Evolutionary conservation across 2,113 vertebrate genomes (phyloP).

Genomic region (Leiothrix lutea): DNA sequence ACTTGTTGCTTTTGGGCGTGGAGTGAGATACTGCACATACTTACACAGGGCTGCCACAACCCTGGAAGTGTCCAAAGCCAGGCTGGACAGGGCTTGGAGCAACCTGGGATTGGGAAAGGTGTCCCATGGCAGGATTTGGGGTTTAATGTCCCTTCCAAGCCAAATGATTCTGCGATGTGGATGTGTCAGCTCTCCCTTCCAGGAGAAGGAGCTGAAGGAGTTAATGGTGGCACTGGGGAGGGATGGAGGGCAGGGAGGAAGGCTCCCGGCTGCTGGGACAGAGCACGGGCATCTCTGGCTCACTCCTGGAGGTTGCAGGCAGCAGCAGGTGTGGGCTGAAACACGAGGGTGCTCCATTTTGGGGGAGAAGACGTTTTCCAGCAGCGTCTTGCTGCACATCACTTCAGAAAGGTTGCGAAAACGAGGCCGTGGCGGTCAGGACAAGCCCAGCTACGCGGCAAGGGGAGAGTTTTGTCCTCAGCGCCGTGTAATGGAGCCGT

Average conservation of each 20-base stretch:
- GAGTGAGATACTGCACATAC: not conserved
- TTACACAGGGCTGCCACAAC: fast-evolving
- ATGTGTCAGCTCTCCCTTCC: not conserved
- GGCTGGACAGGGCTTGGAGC: not conserved
- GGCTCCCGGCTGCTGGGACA: not conserved
- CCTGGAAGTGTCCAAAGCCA: not conserved
- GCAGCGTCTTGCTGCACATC: not conserved
- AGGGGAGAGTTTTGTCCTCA: conserved; percentile 36
- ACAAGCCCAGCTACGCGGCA: not conserved
- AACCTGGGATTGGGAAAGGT: not conserved
- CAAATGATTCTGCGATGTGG: fast-evolving
- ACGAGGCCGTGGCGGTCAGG: not conserved
- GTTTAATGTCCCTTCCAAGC: not conserved
- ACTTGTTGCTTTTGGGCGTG: not conserved
- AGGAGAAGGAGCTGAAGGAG: not conserved
- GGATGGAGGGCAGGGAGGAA: not conserved
- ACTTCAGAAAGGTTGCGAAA: not conserved
- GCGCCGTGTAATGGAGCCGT: not conserved
- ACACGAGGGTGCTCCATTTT: fast-evolving
- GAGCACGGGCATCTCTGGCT: not conserved
- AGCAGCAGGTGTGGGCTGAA: not conserved
- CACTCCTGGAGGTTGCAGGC: not conserved
- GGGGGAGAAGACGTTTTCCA: not conserved
- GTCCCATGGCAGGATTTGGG: not conserved
- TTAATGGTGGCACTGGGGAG: not conserved